Percentiles rank a stretch among this genome's conserved stretches.
Conservation (phyloP, 2,113 vertebrate species). For the Paramormyrops kingsleyae region DNA sequence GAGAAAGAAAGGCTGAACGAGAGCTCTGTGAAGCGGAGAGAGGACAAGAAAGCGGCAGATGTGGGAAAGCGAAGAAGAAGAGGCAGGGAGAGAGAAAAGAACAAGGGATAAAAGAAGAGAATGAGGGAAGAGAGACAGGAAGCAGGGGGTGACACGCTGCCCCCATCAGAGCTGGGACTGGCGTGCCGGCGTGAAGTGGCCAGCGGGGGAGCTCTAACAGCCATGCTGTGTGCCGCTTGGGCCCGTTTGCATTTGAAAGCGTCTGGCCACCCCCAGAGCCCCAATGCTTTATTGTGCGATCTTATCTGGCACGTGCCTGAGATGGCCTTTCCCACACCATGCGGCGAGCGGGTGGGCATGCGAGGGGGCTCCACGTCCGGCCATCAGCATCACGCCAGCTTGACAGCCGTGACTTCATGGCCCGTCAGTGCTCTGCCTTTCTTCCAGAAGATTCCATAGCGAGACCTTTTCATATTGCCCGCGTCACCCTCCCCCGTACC, state of each 20-base stretch:
- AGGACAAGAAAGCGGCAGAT: constrained; percentile 5
- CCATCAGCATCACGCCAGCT: constrained; percentile 69
- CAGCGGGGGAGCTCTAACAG: constrained; percentile 23
- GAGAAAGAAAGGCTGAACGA: background rate
- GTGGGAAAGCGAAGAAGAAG: background rate
- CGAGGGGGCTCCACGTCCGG: constrained; percentile 48
- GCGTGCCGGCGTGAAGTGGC: constrained; percentile 30
- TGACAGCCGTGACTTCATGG: constrained; percentile 75
- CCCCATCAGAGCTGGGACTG: constrained; percentile 16
- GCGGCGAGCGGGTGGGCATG: constrained; percentile 60
- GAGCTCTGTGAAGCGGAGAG: background rate
- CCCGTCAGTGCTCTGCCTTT: constrained; percentile 59
- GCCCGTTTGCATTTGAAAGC: constrained; percentile 75
- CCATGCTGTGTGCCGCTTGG: constrained; percentile 49
- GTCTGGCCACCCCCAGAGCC: constrained; percentile 45
- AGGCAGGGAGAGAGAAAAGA: constrained; percentile 10
- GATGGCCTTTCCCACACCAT: constrained; percentile 77
- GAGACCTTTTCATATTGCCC: constrained; percentile 53
- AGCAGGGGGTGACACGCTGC: constrained; percentile 36
- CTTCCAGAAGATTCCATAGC: constrained; percentile 57
- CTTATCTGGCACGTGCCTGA: constrained; percentile 75
- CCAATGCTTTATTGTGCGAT: constrained; percentile 58
- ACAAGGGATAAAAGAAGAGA: constrained; percentile 10
- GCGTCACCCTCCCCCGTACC: constrained; percentile 41
- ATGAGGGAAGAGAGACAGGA: constrained; percentile 23